Evolutionary conservation across 2,113 vertebrate genomes (phyloP).

Genomic region (Monopterus albus): DNA sequence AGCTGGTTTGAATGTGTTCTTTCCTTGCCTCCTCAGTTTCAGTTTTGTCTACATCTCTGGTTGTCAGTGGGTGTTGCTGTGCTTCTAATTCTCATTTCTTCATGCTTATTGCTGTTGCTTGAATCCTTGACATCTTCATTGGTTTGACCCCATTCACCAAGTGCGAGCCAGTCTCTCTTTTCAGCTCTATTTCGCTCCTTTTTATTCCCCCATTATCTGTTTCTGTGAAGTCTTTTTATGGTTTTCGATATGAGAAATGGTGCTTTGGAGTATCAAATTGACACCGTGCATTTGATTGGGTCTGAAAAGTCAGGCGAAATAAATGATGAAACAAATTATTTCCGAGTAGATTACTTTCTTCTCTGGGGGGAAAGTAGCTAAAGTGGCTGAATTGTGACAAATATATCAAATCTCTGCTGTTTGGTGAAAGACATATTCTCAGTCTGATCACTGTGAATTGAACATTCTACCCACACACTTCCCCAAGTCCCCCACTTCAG

Average conservation of each 20-base stretch:
- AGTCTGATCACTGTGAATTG: neutral
- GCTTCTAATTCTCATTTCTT: neutral
- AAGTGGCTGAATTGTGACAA: conserved; percentile 22
- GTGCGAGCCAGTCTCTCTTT: neutral
- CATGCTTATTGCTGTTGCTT: no score
- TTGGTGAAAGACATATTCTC: conserved; percentile 30
- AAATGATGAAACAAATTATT: conserved; percentile 38
- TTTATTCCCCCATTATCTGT: conserved; percentile 59
- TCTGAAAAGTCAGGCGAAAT: conserved; percentile 54
- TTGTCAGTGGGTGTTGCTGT: conserved; percentile 25
- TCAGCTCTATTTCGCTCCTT: neutral
- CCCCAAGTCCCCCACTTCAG: no score
- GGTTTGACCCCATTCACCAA: conserved; percentile 2
- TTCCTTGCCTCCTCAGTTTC: conserved; percentile 7
- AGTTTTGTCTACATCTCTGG: conserved; percentile 19
- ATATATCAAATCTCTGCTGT: conserved; percentile 17
- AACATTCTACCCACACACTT: neutral
- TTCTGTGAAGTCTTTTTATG: conserved; percentile 1
- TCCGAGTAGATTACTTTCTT: conserved; percentile 8
- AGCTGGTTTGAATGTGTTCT: conserved; percentile 16
- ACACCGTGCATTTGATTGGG: conserved; percentile 29
- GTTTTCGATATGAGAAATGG: conserved; percentile 13
- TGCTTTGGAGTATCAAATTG: conserved; percentile 20
- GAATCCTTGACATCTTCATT: neutral
- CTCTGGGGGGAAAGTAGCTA: neutral